Base-by-base conservation (phyloP, 2,113 vertebrate species). In the Stercorarius parasiticus region DNA sequence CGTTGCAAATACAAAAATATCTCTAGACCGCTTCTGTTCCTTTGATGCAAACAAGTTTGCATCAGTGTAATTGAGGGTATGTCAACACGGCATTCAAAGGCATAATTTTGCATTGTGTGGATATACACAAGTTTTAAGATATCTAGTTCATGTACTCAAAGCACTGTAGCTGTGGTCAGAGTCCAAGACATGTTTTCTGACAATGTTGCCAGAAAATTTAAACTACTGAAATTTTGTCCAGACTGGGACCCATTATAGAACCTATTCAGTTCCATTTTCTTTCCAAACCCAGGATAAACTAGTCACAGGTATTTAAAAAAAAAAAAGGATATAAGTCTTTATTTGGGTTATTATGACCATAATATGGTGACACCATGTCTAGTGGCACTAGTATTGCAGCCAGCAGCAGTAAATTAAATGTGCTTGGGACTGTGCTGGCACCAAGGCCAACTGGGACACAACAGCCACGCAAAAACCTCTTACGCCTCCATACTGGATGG, bases 191-290 rank as follows among this genome's bases (percentile, higher is more conserved):
- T 22, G 30, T 79, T 88, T 92, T 91, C 91, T 91, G 61, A 52
- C 34, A 61, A 16, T 6, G 14, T 25, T 86, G 36, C 69, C 83
- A 91, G 88, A 88, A 97, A 93, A 93, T 40, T 43, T n/a, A 76
- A 86, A 82, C 38, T 71, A 65, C 30, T 40, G 25, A 90, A 87
- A 88, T 72, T 89, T 85, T 55, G 38, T 89, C 49, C 80, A 91
- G 49, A 53, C 7, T 65, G 27, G 14, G 30, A 49, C 13, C 23
- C 47, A 36, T 71, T 81, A 47, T 34, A 73, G 59, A 80, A 45
- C 9, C 5, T 21, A 38, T 79, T 78, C 52, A 61, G 55, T 14
- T 76, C 36, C 12, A 65, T 72, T 95, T 77, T 88, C 38, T 74
- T 91, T 80, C 67, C n/a, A 93, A 90, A 87, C 14, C 11, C 13